Evolutionary conservation across 2,888 invertebrate genomes (phyloP).

Genomic region (Argyra leucocephala): DNA sequence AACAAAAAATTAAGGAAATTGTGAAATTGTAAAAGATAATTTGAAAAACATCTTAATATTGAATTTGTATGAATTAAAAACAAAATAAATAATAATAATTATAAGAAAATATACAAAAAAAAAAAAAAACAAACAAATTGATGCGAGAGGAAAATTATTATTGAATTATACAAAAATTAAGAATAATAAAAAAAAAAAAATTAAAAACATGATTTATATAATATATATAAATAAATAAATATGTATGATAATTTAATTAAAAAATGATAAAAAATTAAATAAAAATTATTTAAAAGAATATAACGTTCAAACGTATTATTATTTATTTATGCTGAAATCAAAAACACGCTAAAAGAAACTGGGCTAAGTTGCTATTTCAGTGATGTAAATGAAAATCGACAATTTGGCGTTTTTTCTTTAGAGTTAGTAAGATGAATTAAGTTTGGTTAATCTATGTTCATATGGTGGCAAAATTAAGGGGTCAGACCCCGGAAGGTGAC

Average conservation of each 20-base stretch:
- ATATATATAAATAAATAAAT: not conserved
- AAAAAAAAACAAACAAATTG: not conserved
- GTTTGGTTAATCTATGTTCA: too few species aligned
- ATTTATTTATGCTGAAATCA: too few species aligned
- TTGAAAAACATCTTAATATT: too few species aligned
- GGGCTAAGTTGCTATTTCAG: too few species aligned
- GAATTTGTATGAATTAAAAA: not conserved
- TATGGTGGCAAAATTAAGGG: too few species aligned
- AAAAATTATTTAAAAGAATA: slow-evolving; percentile 13
- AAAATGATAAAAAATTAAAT: slow-evolving; percentile 12
- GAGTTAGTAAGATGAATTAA: too few species aligned
- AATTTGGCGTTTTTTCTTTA: too few species aligned
- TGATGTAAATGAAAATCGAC: too few species aligned
- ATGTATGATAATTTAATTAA: slow-evolving; percentile 14
- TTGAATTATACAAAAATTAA: not conserved
- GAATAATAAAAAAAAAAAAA: not conserved
- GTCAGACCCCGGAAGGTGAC: too few species aligned
- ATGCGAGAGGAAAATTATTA: not conserved
- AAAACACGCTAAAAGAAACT: too few species aligned
- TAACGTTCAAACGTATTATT: too few species aligned
- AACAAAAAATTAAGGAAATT: not conserved
- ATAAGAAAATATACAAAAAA: too few species aligned
- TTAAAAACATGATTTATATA: not conserved
- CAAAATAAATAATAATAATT: not conserved
- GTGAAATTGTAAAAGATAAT: not conserved